These are phyloP conservation scores for Acleris literana DNA, from an alignment of 2,888 invertebrate genomes.

Conservation along the genomic window DNA sequence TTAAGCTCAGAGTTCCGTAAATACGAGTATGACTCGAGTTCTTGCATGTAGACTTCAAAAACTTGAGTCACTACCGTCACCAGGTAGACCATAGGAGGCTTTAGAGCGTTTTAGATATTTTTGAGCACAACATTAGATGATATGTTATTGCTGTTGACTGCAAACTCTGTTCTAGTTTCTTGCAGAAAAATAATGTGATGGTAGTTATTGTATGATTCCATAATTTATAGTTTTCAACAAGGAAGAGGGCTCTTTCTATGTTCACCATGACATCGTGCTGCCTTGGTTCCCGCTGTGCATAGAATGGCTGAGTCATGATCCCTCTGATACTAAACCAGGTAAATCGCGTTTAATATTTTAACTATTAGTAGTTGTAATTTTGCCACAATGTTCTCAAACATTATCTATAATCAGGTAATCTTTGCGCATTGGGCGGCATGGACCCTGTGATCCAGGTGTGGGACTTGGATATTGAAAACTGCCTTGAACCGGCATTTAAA, in stretches of 20 bases:
- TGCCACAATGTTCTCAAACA: no score
- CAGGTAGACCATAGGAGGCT: no score
- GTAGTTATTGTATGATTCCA: neutral
- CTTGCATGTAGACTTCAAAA: no score
- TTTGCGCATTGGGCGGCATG: constrained; percentile 97
- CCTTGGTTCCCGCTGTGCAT: constrained; percentile 95
- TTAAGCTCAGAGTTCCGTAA: no score
- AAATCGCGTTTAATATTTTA: constrained; percentile 16
- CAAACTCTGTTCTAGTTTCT: no score
- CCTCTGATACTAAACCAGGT: constrained; percentile 87
- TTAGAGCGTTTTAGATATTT: no score
- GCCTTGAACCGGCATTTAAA: constrained; percentile 93
- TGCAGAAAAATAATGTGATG: no score
- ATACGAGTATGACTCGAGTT: no score
- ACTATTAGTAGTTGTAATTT: no score
- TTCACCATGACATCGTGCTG: constrained; percentile 96
- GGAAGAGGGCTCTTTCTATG: constrained; percentile 93
- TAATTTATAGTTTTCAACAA: constrained; percentile 92
- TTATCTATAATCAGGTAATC: constrained; percentile 84
- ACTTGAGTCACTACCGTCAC: no score
- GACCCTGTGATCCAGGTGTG: constrained; percentile 96
- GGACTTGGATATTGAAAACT: constrained; percentile 97
- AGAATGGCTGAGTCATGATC: constrained; percentile 96
- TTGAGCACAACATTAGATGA: no score
- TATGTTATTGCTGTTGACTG: no score